Evolutionary conservation across 2,888 invertebrate species (phyloP).

Genomic region (Cyaniris semiargus): DNA sequence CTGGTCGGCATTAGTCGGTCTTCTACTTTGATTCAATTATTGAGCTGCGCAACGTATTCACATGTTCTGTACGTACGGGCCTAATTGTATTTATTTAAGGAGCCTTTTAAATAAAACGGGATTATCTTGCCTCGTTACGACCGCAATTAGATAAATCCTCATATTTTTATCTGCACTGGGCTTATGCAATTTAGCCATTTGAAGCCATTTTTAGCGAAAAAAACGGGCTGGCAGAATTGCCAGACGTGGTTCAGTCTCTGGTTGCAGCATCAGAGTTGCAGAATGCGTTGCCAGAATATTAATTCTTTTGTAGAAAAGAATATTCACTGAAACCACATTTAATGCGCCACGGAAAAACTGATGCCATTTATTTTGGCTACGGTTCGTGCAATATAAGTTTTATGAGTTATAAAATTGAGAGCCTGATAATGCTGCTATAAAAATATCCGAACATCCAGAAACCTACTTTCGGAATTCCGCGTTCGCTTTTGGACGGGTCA

Average conservation of each 20-base stretch:
- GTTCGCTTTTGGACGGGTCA: constrained; percentile 62
- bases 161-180: background rate
- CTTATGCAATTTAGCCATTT: background rate
- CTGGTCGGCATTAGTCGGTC: constrained; percentile 54
- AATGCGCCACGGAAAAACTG: background rate
- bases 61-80: constrained; percentile 40
- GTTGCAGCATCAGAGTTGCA: background rate
- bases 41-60: constrained; percentile 42
- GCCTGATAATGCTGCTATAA: constrained; percentile 49
- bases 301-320: background rate
- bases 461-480: constrained; percentile 46
- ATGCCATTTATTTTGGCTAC: background rate
- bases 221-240: background rate
- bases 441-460: constrained; percentile 38
- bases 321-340: background rate
- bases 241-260: background rate
- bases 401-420: constrained; percentile 11
- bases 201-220: background rate
- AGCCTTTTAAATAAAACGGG: constrained; percentile 23
- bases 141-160: background rate
- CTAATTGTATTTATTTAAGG: constrained; percentile 38
- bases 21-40: constrained; percentile 69
- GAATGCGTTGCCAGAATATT: background rate
- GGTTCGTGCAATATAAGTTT: background rate
- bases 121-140: background rate